Base-by-base conservation (phyloP, 2,888 invertebrate genomes). In the Brachyptera putata region DNA sequence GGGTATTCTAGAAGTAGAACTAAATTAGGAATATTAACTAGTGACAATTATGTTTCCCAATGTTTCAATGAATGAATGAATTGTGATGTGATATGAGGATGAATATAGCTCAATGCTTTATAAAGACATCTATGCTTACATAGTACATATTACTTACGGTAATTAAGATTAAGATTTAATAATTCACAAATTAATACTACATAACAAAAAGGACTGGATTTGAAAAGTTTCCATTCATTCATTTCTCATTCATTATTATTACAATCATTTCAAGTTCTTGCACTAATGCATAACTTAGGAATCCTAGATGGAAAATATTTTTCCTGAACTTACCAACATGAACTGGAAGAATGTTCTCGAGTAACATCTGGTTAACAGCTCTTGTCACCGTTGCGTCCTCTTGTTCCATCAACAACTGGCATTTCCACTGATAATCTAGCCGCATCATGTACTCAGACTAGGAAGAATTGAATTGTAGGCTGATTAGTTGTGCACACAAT, bases 281-380 rank as follows among this genome's bases (percentile, higher is more conserved):
- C n/a, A n/a, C n/a, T n/a, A n/a, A n/a, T n/a, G n/a, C n/a, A n/a
- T n/a, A n/a, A n/a, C 41, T 39, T 5, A 30, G 7, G 30, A 30
- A 30, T 30, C 11, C 11, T 30, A 11, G 34, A 7, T 30, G 34
- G 34, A 30, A 11, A 30, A 11, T 11, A 30, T 30, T 30, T 7
- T 30, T 21, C 9, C 41, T 4, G 3, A 2, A 57, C 67, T 66
- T 66, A 91, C 91, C 95, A 65, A 97, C 96, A 74, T 95, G 95
- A 18, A 85, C 84, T 0, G 97, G 97, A 37, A 97, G 78, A 70
- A 97, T 96, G 72, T 97, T 97, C 70, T 91, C 86, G 37, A 97
- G 80, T 36, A 97, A 78, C 75, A 93, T 85, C 69, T 88, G 91
- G 74, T 95, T 96, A 0, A 95, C 88, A 67, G 86, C 86, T 65